Evolutionary conservation across 2,113 vertebrate species (phyloP).

Genomic region (Copsychus sechellarum): DNA sequence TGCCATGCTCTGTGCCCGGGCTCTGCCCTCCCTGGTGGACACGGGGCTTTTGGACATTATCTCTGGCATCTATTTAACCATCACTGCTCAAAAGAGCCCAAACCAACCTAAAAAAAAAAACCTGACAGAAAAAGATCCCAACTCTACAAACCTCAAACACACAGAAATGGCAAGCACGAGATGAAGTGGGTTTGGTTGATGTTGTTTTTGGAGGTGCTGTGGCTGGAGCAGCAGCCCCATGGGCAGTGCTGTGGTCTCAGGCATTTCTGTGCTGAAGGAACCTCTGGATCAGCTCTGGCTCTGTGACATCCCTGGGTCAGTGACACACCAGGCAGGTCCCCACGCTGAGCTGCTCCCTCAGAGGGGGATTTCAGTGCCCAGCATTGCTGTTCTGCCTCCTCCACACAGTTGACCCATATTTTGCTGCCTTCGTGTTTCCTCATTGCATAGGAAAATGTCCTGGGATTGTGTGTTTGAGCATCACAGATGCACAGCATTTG

Average conservation of each 20-base stretch:
- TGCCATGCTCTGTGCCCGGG: fast-evolving
- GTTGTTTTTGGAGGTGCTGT: background rate
- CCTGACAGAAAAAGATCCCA: background rate
- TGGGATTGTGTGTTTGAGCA: background rate
- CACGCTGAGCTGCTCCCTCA: background rate
- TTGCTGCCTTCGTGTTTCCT: background rate
- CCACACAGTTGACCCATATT: background rate
- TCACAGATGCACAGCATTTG: background rate
- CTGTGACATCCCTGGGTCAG: background rate
- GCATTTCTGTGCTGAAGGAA: background rate
- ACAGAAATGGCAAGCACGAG: background rate
- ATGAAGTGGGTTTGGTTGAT: background rate
- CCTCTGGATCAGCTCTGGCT: background rate
- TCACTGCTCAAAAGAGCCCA: background rate
- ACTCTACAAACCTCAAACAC: background rate
- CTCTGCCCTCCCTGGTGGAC: background rate
- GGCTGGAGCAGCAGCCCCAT: background rate
- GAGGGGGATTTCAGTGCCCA: background rate
- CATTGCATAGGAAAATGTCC: background rate
- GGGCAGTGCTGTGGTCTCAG: background rate
- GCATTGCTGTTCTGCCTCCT: background rate
- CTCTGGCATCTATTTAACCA: background rate
- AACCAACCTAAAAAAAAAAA: background rate
- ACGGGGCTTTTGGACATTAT: background rate
- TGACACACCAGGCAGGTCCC: background rate